Evolutionary conservation across 2,888 invertebrate species (phyloP).

Genomic region (Pinctada fucata): DNA sequence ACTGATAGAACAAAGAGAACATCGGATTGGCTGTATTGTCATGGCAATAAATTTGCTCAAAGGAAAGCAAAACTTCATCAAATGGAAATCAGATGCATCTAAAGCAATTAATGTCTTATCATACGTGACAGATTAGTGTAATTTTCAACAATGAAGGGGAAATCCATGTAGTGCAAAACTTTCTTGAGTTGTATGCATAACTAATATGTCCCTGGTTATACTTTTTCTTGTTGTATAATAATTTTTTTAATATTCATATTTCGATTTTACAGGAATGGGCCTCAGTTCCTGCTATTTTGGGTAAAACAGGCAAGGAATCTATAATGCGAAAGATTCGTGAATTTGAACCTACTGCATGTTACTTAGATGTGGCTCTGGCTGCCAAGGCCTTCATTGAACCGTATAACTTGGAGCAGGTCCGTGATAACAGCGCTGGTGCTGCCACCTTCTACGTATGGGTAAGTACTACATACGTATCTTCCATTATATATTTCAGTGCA

Average conservation of each 20-base stretch:
- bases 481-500: too few species aligned
- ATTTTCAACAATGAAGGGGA: too few species aligned
- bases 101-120: too few species aligned
- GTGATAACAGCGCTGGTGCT: constrained; percentile 75
- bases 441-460: constrained; percentile 76
- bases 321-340: constrained; percentile 71
- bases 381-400: constrained; percentile 65
- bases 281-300: constrained; percentile 68
- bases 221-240: too few species aligned
- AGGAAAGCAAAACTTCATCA: too few species aligned
- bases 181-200: too few species aligned
- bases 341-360: constrained; percentile 68
- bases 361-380: constrained; percentile 57
- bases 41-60: too few species aligned
- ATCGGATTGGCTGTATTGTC: not conserved
- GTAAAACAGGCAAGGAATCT: constrained; percentile 73
- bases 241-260: too few species aligned
- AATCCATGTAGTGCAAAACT: too few species aligned
- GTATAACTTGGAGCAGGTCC: constrained; percentile 69
- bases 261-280: constrained; percentile 66
- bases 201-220: too few species aligned
- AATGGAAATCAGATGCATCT: too few species aligned
- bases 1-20: not conserved
- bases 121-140: too few species aligned
- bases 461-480: constrained; percentile 33